Evolutionary conservation across 2,797 vertebrate genomes (phyloP), one percentile per base, ranked within the genome.

Genomic region (Ptychadena robeensis): DNA sequence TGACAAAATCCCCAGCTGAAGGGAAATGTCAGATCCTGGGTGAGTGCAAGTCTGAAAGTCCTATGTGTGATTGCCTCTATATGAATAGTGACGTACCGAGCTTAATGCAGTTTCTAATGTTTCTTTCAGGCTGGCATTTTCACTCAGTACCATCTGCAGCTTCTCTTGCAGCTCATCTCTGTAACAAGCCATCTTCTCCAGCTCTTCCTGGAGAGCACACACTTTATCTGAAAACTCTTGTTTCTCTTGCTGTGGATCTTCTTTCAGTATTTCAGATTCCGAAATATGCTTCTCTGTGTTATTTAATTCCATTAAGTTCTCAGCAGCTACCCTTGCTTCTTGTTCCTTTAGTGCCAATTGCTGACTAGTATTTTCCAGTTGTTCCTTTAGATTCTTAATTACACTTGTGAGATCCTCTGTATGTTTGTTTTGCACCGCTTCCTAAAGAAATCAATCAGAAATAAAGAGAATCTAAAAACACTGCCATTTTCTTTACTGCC

Each of bases 41-140:
- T 48, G 5, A 48, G 15, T 48, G 40, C 14, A 48, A 15, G 15
- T 3, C 15, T 5, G 3, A 48, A 18, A 15, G 15, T 18, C 11
- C 4, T 48, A 18, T 12, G 18, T 48, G 15, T 6, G 15, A n/a
- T n/a, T 48, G 3, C 40, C 12, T 14, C 4, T 44, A 15, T 14
- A 4, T 40, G 12, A 63, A 31, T 25, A 38, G 15, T 35, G 15
- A 80, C 78, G 61, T 31, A 80, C 78, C 57, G 14, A 38, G 9
- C 25, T 27, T 15, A 22, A 25, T n/a, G 57, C 12, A 1, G 32
- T 87, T 70, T 93, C 85, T 72, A 93, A 83, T 25, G 91, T 82
- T 10, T 44, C 86, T 1, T 2, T 71, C 2, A 93, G 86, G 82
- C 88, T 86, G 28, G 82, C 69, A 34, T 86, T 90, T 86, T 93